Percentiles rank a stretch among this genome's conserved stretches.
These are phyloP conservation scores for Fistularia commersonii DNA, from an alignment of 2,797 vertebrate species.

Conservation along the genomic window DNA sequence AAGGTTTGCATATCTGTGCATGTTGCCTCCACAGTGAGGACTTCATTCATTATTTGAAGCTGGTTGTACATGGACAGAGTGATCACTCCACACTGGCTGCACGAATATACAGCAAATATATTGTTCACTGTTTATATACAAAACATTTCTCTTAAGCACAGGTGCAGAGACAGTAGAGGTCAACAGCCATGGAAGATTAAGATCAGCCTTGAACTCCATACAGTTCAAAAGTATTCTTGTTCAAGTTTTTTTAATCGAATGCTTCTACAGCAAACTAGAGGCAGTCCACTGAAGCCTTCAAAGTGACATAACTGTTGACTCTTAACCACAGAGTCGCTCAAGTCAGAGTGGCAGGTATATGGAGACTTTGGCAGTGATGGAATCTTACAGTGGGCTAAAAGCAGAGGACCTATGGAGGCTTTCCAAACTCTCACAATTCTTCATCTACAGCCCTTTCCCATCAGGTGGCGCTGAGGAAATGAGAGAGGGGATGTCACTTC, in stretches of 20 bases:
- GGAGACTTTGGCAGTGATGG: slow-evolving; percentile 49
- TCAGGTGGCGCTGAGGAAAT: slow-evolving; percentile 45
- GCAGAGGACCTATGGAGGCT: slow-evolving; percentile 8
- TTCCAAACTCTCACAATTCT: slow-evolving; percentile 21
- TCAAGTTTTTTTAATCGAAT: too few relatives aligned
- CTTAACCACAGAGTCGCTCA: too few relatives aligned
- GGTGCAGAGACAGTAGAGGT: slow-evolving; percentile 30
- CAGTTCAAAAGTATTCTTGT: too few relatives aligned
- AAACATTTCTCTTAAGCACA: slow-evolving; percentile 6
- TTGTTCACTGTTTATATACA: slow-evolving; percentile 18
- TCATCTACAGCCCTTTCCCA: slow-evolving; percentile 31
- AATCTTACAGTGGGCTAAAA: slow-evolving; percentile 36
- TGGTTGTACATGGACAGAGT: slow-evolving; percentile 43
- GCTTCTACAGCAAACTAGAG: too few relatives aligned
- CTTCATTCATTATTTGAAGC: slow-evolving; percentile 34
- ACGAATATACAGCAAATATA: slow-evolving; percentile 32
- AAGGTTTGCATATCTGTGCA: slow-evolving; percentile 1
- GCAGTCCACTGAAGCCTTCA: too few relatives aligned
- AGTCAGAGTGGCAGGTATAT: slow-evolving; percentile 10
- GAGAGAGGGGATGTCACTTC: slow-evolving; percentile 33
- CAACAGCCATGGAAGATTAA: slow-evolving; percentile 16
- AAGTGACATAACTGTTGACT: too few relatives aligned
- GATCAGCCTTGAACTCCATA: too few relatives aligned
- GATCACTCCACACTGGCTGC: slow-evolving; percentile 42
- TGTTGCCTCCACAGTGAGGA: slow-evolving; percentile 20